Evolutionary conservation across 2,113 vertebrate species (phyloP), one percentile per base, ranked within the genome.

Genomic region (Gavia stellata): DNA sequence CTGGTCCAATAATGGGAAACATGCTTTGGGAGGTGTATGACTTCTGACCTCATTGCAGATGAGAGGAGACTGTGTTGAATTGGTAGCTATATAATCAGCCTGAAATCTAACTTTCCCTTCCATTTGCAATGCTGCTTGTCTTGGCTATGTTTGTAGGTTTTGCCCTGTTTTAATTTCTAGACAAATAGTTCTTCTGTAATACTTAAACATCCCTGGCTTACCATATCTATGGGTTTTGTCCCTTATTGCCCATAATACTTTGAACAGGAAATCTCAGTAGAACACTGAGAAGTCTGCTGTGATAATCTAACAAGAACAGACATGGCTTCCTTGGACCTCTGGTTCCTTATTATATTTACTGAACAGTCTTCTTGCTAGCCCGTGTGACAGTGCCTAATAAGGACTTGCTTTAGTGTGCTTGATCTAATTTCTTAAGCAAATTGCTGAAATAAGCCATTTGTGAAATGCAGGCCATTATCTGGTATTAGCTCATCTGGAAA

Each of bases 361-460:
- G 74, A 91, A 47, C 61, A 65, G 34, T 66, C n/a, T 53, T 53
- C 59, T 71, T 91, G 66, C 90, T 92, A 85, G 79, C 34, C 52
- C 25, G 20, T 78, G 93, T 87, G 81, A 55, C 75, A 73, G 56
- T 71, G 53, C 88, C 83, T 91, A 85, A 70, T 75, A 80, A 90
- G 42, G 61, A 59, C 53, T 90, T 93, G 65, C 61, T 81, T 79
- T 74, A 47, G 44, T 87, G 55, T 72, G 40, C 79, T 92, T 79
- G 45, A 86, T 95, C 77, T 94, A 90, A 96, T 97, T 95, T 88
- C 90, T 97, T 85, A 92, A 79, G 55, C 24, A 95, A 97, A 94
- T 92, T 94, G 78, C 92, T 88, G 56, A 74, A 97, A 95, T 66
- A 93, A 92, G 74, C 95, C 0, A 74, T 90, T 96, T 90, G 73